Evolutionary conservation across 2,797 vertebrate genomes (phyloP).

Genomic region (Muscicapa striata): DNA sequence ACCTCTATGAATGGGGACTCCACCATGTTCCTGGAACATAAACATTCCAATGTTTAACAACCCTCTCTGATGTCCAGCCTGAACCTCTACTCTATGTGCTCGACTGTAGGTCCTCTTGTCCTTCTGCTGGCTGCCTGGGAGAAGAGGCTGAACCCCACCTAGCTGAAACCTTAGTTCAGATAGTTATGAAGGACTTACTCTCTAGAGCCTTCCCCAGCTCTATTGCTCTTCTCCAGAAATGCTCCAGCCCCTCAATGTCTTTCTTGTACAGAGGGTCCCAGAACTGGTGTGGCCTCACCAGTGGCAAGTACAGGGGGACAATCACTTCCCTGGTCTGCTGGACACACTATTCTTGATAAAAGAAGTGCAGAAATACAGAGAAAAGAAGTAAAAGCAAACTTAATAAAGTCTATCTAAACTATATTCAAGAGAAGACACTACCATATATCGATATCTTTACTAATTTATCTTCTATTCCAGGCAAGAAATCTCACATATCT

Average conservation of each 20-base stretch:
- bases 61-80: neutral
- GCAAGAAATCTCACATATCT: neutral
- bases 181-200: neutral
- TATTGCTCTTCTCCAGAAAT: neutral
- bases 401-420: neutral
- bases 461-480: neutral
- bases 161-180: neutral
- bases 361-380: neutral
- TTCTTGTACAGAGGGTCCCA: neutral
- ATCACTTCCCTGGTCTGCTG: neutral
- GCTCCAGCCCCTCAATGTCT: neutral
- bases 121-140: neutral
- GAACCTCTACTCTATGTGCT: no score
- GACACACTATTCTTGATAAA: neutral
- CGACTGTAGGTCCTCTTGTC: neutral
- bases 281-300: neutral
- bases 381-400: neutral
- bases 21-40: neutral
- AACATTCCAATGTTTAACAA: neutral
- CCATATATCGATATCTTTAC: neutral
- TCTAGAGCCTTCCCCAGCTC: neutral
- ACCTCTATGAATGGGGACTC: neutral
- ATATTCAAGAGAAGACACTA: neutral
- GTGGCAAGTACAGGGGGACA: no score
- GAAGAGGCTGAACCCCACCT: neutral